Evolutionary conservation across 2,113 vertebrate genomes (phyloP).

Genomic region (Butorides virescens): DNA sequence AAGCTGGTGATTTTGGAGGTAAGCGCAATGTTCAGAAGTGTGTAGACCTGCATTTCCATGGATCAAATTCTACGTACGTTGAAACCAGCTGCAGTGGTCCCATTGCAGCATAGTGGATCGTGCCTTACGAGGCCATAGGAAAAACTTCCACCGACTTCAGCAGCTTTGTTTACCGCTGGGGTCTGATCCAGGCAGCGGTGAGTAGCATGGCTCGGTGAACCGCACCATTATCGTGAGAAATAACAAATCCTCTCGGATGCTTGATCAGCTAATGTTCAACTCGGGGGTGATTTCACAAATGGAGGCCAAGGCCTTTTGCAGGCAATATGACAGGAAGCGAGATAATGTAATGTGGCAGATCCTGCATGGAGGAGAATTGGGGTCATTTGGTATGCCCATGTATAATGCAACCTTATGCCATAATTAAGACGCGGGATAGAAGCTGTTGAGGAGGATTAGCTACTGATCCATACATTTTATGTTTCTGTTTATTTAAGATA

Average conservation of each 20-base stretch:
- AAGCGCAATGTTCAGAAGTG: not conserved
- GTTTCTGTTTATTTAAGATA: conserved; percentile 30
- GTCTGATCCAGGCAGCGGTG: not conserved
- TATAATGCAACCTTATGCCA: conserved; percentile 8
- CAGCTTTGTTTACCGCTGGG: not conserved
- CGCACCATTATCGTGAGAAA: not conserved
- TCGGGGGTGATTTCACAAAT: not conserved
- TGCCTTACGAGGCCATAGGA: rapidly evolving
- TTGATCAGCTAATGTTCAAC: not conserved
- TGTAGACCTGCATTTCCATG: not conserved
- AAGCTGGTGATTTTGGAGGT: not conserved
- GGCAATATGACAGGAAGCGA: not conserved
- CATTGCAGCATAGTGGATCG: rapidly evolving
- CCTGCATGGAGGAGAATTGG: conserved; percentile 2
- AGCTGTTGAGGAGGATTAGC: conserved; percentile 30
- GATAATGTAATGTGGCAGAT: conserved; percentile 49
- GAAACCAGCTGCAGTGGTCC: not conserved
- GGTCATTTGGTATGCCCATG: not conserved
- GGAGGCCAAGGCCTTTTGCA: not conserved
- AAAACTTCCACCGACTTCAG: not conserved
- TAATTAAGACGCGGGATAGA: not conserved
- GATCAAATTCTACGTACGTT: not conserved
- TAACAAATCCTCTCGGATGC: not conserved
- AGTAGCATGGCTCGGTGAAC: not conserved
- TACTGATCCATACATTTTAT: conserved; percentile 3